These are phyloP conservation scores for Chymomyza procnemis DNA, from an alignment of 2,888 invertebrate genomes.

Conservation along the genomic window DNA sequence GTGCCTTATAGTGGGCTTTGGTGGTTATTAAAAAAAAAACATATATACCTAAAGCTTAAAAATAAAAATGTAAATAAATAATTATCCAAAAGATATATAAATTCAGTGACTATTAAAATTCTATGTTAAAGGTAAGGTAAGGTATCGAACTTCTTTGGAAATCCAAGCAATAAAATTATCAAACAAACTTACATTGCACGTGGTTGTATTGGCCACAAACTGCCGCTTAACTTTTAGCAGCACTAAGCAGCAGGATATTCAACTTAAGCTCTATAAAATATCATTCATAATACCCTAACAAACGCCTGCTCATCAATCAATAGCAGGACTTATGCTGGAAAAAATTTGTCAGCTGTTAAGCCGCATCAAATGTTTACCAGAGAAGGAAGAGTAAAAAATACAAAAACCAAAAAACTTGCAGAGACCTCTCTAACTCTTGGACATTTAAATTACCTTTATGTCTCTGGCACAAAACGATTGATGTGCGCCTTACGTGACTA, in stretches of 20 bases:
- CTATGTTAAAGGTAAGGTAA: no score
- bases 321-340: constrained; percentile 37
- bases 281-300: constrained; percentile 17
- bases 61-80: no score
- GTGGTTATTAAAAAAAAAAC: no score
- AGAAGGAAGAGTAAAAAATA: constrained; percentile 25
- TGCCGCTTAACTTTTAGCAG: neutral
- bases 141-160: no score
- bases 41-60: no score
- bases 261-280: neutral
- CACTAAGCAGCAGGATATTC: neutral
- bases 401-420: constrained; percentile 20
- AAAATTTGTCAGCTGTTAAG: constrained; percentile 68
- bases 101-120: no score
- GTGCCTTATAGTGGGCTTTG: no score
- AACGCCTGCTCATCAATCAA: constrained; percentile 63
- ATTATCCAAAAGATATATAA: no score
- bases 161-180: no score
- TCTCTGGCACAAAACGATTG: constrained; percentile 57
- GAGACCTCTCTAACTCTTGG: constrained; percentile 12
- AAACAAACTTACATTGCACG: no score
- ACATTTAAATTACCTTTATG: constrained; percentile 24
- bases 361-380: constrained; percentile 14
- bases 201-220: no score
- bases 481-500: constrained; percentile 73